phyloP scores from a whole-genome alignment of 1,140 invertebrate genomes.

The Bradysia coprophila region DNA sequence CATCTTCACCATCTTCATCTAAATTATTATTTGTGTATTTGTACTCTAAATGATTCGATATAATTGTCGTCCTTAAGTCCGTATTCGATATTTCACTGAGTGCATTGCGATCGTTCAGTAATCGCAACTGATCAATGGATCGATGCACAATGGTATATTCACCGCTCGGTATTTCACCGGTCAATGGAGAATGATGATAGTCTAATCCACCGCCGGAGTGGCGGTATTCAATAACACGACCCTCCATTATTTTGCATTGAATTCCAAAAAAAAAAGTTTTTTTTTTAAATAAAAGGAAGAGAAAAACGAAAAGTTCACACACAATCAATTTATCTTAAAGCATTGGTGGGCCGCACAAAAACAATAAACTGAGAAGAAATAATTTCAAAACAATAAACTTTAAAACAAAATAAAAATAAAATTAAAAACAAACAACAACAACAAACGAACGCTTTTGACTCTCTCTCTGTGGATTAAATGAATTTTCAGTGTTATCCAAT shows the following conservation, averaged over 20 bases:
- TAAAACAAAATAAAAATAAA: not conserved
- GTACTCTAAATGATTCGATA: not conserved
- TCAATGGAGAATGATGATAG: conserved; percentile 35
- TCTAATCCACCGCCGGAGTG: conserved; percentile 37
- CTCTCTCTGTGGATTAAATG: not conserved
- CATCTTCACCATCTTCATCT: not conserved
- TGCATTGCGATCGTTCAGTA: conserved; percentile 33
- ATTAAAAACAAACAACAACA: not conserved
- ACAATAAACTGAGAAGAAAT: too few relatives aligned
- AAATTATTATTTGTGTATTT: not conserved
- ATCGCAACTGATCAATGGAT: conserved; percentile 43
- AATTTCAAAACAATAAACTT: not conserved
- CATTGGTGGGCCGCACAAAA: not conserved
- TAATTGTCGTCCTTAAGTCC: not conserved
- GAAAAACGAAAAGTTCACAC: not conserved
- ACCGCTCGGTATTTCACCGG: conserved; percentile 34
- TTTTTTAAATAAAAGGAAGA: not conserved
- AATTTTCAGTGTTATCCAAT: conserved; percentile 1
- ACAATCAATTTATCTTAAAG: not conserved
- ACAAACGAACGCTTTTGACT: not conserved
- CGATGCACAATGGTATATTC: conserved; percentile 40
- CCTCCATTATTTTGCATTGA: conserved; percentile 28
- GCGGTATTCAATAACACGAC: conserved; percentile 35
- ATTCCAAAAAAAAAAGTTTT: not conserved
- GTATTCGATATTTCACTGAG: conserved; percentile 13